Conservation (phyloP, 2,113 vertebrate species). For the Odontophorus gujanensis region DNA sequence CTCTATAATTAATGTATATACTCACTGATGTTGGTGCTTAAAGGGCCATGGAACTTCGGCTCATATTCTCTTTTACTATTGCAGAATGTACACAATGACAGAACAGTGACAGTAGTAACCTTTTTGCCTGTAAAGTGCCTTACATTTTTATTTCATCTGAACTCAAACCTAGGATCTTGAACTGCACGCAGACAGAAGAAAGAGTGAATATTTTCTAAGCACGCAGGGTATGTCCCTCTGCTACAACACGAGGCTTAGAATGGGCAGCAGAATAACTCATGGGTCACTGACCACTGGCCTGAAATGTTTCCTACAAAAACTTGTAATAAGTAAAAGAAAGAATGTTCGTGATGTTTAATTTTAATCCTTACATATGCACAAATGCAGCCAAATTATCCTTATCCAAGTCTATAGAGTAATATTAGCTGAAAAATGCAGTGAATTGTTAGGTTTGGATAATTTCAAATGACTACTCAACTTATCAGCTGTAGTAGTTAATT, state of each 20-base stretch:
- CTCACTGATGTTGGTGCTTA: neutral
- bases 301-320: neutral
- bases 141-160: neutral
- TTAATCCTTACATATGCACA: neutral
- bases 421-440: neutral
- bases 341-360: neutral
- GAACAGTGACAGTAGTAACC: neutral
- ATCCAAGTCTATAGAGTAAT: neutral
- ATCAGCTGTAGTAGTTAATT: neutral
- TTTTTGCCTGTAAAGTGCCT: neutral
- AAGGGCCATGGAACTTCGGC: neutral
- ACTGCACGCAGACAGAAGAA: neutral
- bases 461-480: neutral
- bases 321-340: neutral
- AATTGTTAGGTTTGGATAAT: neutral
- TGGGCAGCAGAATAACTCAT: neutral
- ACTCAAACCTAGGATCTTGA: neutral
- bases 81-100: neutral
- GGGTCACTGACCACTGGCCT: neutral
- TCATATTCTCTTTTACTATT: neutral
- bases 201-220: neutral
- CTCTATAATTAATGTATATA: conserved; percentile 1
- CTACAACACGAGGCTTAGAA: neutral
- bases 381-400: neutral
- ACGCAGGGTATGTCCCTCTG: neutral